These are phyloP conservation scores for Epirrita christyi DNA, from an alignment of 2,888 invertebrate species.

Conservation along the genomic window DNA sequence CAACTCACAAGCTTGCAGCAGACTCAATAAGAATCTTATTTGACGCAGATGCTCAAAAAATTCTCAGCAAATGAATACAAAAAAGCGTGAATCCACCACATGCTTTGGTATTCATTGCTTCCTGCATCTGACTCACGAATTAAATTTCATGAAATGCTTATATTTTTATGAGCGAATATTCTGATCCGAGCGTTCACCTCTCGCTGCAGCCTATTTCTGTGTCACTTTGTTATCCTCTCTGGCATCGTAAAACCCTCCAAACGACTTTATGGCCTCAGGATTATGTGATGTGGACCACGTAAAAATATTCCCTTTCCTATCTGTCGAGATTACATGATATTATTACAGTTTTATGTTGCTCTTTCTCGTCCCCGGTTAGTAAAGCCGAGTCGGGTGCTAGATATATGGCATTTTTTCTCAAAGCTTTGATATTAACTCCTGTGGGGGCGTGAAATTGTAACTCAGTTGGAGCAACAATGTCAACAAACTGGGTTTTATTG, in stretches of 20 bases:
- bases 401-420: constrained; percentile 17
- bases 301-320: constrained; percentile 33
- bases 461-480: constrained; percentile 12
- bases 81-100: constrained; percentile 47
- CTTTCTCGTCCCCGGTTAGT: constrained; percentile 26
- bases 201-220: constrained; percentile 48
- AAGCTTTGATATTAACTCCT: constrained; percentile 19
- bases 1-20: constrained; percentile 1
- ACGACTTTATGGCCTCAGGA: constrained; percentile 41
- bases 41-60: constrained; percentile 14
- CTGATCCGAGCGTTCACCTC: constrained; percentile 41
- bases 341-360: constrained; percentile 35
- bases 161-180: constrained; percentile 65
- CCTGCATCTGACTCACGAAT: constrained; percentile 44
- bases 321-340: constrained; percentile 35
- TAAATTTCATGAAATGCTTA: constrained; percentile 24
- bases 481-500: constrained; percentile 25
- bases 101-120: constrained; percentile 57
- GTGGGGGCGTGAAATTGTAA: constrained; percentile 10
- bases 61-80: constrained; percentile 34
- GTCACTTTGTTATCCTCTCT: constrained; percentile 46
- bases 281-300: constrained; percentile 38
- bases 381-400: constrained; percentile 21
- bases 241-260: constrained; percentile 50
- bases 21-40: constrained; percentile 16